These are phyloP conservation scores for Buceros bicornis DNA, from an alignment of 2,797 vertebrate species.

Conservation along the genomic window DNA sequence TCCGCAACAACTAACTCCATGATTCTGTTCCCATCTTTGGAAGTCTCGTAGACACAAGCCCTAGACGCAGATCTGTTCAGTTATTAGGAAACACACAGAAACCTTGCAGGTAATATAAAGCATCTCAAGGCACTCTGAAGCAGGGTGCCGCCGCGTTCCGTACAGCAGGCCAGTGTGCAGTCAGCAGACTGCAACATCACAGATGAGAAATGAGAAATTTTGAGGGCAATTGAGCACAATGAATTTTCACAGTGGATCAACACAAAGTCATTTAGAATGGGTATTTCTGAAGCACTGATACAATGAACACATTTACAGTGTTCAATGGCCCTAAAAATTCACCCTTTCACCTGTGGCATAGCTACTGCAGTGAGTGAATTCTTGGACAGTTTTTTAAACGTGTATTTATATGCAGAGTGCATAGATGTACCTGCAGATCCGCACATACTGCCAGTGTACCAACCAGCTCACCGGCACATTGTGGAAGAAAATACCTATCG, in stretches of 20 bases:
- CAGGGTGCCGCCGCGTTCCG: neutral
- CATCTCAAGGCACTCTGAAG: neutral
- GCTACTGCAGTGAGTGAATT: neutral
- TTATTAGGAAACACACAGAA: neutral
- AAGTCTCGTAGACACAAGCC: neutral
- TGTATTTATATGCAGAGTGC: neutral
- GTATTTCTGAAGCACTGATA: constrained; percentile 65
- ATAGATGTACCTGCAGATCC: neutral
- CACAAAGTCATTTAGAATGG: constrained; percentile 59
- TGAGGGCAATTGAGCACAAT: constrained; percentile 68
- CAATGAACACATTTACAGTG: constrained; percentile 66
- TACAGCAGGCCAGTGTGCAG: neutral
- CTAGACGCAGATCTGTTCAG: neutral
- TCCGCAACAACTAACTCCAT: neutral
- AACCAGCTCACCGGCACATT: neutral
- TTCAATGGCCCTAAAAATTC: constrained; percentile 58
- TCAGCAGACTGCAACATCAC: constrained; percentile 9
- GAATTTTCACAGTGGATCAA: constrained; percentile 63
- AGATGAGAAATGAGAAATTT: constrained; percentile 68
- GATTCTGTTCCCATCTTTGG: neutral
- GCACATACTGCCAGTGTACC: neutral
- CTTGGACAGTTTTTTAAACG: neutral
- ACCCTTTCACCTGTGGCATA: constrained; percentile 55
- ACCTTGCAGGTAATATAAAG: neutral
- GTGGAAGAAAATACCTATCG: neutral